These are phyloP conservation scores for Notothenia rossii DNA, from an alignment of 2,113 vertebrate species.

Conservation along the genomic window DNA sequence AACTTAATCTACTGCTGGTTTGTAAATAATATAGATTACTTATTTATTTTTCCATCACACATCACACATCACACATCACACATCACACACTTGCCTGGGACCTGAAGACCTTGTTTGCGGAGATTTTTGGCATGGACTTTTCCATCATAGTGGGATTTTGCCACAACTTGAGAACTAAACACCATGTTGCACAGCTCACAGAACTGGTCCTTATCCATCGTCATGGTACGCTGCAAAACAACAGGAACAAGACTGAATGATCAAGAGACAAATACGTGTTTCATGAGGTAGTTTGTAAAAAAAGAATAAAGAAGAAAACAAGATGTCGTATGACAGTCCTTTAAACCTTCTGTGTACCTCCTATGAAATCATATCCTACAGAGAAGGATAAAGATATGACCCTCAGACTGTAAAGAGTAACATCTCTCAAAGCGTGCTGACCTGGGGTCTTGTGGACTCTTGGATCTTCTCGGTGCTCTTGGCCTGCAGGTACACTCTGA, in stretches of 20 bases:
- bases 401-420: not conserved
- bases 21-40: slow-evolving; percentile 1
- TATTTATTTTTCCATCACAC: not conserved
- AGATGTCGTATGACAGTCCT: not conserved
- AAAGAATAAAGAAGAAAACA: not conserved
- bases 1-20: not conserved
- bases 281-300: not conserved
- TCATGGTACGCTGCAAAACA: slow-evolving; percentile 72
- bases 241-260: not conserved
- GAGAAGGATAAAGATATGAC: not conserved
- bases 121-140: slow-evolving; percentile 87
- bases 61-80: not conserved
- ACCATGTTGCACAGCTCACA: slow-evolving; percentile 88
- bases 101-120: slow-evolving; percentile 68
- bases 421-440: slow-evolving; percentile 38
- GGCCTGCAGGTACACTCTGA: slow-evolving; percentile 82
- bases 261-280: not conserved
- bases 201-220: slow-evolving; percentile 80
- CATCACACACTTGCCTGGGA: slow-evolving; percentile 53
- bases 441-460: slow-evolving; percentile 66
- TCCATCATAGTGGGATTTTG: slow-evolving; percentile 85
- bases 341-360: not conserved
- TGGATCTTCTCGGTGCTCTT: slow-evolving; percentile 73
- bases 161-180: slow-evolving; percentile 84
- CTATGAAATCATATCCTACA: not conserved